A percentile compares a stretch with the other conserved stretches of the same genome.
Conservation (phyloP, 2,113 vertebrate genomes). For the Nanorana parkeri region DNA sequence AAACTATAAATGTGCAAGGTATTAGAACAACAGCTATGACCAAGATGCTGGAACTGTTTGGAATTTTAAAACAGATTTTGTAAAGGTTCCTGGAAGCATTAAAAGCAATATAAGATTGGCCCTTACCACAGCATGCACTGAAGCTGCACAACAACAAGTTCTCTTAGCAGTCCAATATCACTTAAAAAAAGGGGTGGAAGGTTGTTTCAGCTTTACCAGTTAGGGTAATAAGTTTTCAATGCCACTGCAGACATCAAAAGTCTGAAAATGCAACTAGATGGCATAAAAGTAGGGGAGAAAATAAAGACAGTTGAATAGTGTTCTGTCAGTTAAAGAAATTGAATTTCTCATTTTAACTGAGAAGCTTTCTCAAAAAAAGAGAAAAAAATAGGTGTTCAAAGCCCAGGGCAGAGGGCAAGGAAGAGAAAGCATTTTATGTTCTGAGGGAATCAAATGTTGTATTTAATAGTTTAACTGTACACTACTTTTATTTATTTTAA, state of each 20-base stretch:
- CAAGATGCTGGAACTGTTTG: not conserved
- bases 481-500: not conserved
- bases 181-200: constrained; percentile 19
- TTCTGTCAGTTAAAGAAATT: constrained; percentile 25
- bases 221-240: constrained; percentile 37
- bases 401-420: not conserved
- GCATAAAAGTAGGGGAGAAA: constrained; percentile 20
- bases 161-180: constrained; percentile 7
- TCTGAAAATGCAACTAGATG: constrained; percentile 21
- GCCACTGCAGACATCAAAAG: constrained; percentile 27
- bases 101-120: not conserved
- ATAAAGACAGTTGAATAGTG: constrained; percentile 6
- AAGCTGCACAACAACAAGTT: constrained; percentile 9
- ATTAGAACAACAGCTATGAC: not conserved
- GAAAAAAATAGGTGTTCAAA: constrained; percentile 1
- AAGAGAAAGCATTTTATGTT: not conserved
- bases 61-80: not conserved
- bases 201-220: constrained; percentile 37
- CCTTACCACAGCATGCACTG: constrained; percentile 14
- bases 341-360: constrained; percentile 22
- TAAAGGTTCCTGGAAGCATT: not conserved
- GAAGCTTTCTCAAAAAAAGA: constrained; percentile 3
- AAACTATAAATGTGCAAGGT: too few relatives aligned
- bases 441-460: not conserved
- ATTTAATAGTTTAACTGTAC: not conserved